Base-by-base conservation (phyloP, 1,140 invertebrate genomes). In the Rhopalosiphum maidis region DNA sequence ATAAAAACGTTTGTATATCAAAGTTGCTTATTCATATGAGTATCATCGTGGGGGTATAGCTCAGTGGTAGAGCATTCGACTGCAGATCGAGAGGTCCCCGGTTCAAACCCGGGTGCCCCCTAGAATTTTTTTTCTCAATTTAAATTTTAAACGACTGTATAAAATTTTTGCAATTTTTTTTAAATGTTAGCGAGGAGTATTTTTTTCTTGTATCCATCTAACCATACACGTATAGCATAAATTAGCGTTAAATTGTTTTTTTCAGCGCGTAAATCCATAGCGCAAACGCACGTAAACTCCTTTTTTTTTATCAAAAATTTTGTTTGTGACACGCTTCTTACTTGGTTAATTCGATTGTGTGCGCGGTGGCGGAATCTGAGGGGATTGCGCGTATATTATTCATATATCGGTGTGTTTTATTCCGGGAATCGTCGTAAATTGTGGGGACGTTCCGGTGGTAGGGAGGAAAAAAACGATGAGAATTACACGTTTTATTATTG, bases 41-140 rank as follows among this genome's bases (percentile, higher is more conserved):
- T 30, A 2, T 0, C 25, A 35, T 1, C 43, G 43, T 1, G 97
- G 97, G 97, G 97, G 96, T 97, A 97, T 97, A 97, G 97, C 97
- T 98, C 97, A 98, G 97, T 97, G 97, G 97, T 97, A 98, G 97
- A 98, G 97, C 97, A 97, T 98, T 98, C 97, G 97, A 97, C 97
- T 98, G 97, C 97, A 97, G 97, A 98, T 98, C 97, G 97, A 98
- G 97, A 98, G 97, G 97, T 98, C 97, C 97, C 97, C 96, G 97
- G 97, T 98, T 98, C 97, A 98, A 98, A 97, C 97, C 97, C 97
- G 97, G 97, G 97, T 98, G 97, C 97, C 97, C 97, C 97, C 97
- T 98, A 88, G n/a, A 55, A 55, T 18, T 89, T 94, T 95, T 95
- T 95, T 23, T 43, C 41, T 77, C 60, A n/a, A n/a, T 18, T 68